A percentile compares a stretch with the other conserved stretches of the same genome.
Evolutionary conservation across 2,888 invertebrate species (phyloP).

Genomic region (Drosophila colorata): DNA sequence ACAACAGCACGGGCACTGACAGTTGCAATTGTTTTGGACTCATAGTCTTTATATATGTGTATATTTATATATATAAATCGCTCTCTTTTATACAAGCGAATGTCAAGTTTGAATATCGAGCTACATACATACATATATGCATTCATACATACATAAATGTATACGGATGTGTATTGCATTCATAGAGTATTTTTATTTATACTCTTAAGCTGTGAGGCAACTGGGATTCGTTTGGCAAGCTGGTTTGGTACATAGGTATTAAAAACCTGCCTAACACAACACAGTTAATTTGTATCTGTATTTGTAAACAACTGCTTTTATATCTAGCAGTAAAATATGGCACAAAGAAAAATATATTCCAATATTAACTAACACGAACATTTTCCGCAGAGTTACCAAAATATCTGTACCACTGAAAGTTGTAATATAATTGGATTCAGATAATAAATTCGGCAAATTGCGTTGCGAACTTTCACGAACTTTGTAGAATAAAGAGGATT

Average conservation of each 20-base stretch:
- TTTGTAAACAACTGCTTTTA: neutral
- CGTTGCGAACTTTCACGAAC: constrained; percentile 10
- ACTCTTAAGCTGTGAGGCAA: neutral
- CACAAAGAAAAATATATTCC: no score
- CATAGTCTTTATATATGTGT: no score
- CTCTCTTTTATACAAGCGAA: constrained; percentile 24
- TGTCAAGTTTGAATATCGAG: constrained; percentile 46
- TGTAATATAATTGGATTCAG: neutral
- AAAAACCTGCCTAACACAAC: neutral
- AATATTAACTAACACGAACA: no score
- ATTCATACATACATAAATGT: neutral
- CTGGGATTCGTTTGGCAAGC: neutral
- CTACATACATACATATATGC: neutral
- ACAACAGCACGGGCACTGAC: no score
- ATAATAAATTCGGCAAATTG: neutral
- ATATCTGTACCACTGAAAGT: neutral
- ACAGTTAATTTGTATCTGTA: neutral
- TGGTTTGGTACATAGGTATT: neutral
- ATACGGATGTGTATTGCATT: constrained; percentile 22
- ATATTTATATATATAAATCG: neutral
- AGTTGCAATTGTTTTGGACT: no score
- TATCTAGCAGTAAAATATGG: no score
- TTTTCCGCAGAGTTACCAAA: neutral
- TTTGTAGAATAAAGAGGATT: constrained; percentile 5
- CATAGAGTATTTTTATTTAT: neutral